Base-by-base conservation (phyloP, 1,140 invertebrate genomes). In the Drosophila kohkoa region DNA sequence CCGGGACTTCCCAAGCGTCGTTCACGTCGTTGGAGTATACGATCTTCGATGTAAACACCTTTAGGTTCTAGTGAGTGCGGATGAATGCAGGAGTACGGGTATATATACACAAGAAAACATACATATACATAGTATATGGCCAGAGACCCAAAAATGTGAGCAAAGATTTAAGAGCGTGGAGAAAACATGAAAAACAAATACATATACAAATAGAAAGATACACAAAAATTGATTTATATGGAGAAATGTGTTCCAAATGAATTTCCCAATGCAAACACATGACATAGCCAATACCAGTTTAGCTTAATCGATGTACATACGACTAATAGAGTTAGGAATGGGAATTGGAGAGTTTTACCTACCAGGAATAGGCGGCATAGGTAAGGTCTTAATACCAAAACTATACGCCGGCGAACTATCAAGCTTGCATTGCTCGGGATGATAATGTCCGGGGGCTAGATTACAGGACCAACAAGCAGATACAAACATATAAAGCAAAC, bases 391-490 rank as follows among this genome's bases (percentile, higher is more conserved):
- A 3, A 89, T 64, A 16, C 94, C 94, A 77, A 95, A 95, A 32
- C 93, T 95, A 75, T 94, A 95, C 16, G 94, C 87, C 15, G 95
- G 95, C 4, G 95, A 93, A 75, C 93, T 94, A 78, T 95, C 94
- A 43, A 95, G 90, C 46, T 95, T 94, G 20, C 94, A 94, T 76
- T 95, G 95, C 77, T 96, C 96, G 10, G 94, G 94, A 70, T 88
- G 92, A 62, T 95, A 95, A 59, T 94, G 93, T 75, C 93, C 94
- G 8, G 94, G 95, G 30, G 94, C 96, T 95, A 89, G 11, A 38
- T 11, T 11, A 25, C 30, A 32, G 48, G 10, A 64, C 51, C 65
- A 77, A 48, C 30, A 66, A 63, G 49, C 63, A 57, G 13, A 28
- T 20, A 68, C 52, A 74, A 30, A 67, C 28, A 59, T 11, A 45